Evolutionary conservation across 23 tunicate genomes (phyloP).

Genomic region (Diplosoma virens): DNA sequence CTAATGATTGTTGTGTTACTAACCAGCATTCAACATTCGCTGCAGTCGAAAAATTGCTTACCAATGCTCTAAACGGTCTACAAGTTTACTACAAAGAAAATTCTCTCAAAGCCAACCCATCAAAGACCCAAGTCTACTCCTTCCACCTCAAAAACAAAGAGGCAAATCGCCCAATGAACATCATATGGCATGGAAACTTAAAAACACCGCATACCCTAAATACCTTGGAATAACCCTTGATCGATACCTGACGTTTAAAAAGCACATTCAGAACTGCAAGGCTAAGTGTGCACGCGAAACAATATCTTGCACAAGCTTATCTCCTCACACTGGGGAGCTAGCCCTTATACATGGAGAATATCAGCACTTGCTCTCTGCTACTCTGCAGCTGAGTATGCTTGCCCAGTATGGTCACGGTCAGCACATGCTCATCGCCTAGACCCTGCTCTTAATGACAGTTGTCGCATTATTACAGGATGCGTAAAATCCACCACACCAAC

Average conservation of each 20-base stretch:
- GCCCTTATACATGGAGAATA: background rate
- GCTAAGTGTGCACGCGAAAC: background rate
- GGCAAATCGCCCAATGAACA: background rate
- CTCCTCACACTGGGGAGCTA: background rate
- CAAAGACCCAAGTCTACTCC: slow-evolving; percentile 20
- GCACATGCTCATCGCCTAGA: background rate
- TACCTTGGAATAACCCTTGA: slow-evolving; percentile 7
- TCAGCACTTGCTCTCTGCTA: background rate
- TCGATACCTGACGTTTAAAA: background rate
- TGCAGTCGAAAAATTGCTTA: background rate
- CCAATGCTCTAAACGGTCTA: background rate
- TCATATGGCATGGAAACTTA: background rate
- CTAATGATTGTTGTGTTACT: slow-evolving; percentile 6
- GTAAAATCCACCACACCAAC: slow-evolving; percentile 4
- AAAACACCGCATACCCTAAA: background rate
- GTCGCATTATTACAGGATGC: slow-evolving; percentile 14
- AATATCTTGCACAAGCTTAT: slow-evolving; percentile 11
- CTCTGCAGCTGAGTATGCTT: slow-evolving; percentile 8
- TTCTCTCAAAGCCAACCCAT: background rate
- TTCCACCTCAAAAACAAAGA: slow-evolving; percentile 17
- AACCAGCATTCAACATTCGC: background rate
- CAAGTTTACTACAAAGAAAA: background rate
- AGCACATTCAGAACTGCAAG: slow-evolving; percentile 3
- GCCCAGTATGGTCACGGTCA: slow-evolving; percentile 3
- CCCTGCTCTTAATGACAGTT: background rate